These are phyloP conservation scores for Campoplex capitator DNA, from an alignment of 2,888 invertebrate species.

Conservation along the genomic window DNA sequence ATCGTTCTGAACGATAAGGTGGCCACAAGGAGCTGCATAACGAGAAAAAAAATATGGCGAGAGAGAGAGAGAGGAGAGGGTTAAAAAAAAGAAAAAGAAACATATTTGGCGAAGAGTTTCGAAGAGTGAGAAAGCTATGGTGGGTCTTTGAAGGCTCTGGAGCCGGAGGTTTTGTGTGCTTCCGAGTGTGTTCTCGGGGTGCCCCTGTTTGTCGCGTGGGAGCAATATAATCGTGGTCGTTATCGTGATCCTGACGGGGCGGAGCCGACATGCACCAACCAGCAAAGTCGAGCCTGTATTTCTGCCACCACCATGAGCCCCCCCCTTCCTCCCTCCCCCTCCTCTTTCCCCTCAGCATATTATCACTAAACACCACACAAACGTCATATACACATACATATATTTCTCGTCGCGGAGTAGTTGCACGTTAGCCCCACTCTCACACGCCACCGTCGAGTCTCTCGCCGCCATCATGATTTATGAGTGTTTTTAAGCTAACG, in stretches of 20 bases:
- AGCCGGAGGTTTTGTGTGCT: conserved; percentile 56
- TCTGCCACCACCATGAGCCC: conserved; percentile 77
- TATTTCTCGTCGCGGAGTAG: conserved; percentile 55
- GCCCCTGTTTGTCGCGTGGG: conserved; percentile 76
- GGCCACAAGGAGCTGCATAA: conserved; percentile 16
- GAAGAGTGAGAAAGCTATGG: conserved; percentile 10
- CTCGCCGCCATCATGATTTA: conserved; percentile 80
- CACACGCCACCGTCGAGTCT: conserved; percentile 70
- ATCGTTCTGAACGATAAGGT: conserved; percentile 44
- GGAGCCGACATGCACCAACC: conserved; percentile 81
- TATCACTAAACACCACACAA: conserved; percentile 78
- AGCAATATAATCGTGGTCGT: conserved; percentile 81
- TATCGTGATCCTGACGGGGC: conserved; percentile 80
- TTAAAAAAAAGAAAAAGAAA: conserved; percentile 33
- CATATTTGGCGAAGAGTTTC: conserved; percentile 35
- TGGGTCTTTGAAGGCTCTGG: conserved; percentile 43
- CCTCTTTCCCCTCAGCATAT: conserved; percentile 69
- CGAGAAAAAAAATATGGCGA: conserved; percentile 26
- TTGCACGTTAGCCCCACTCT: conserved; percentile 70
- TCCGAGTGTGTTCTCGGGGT: conserved; percentile 61
- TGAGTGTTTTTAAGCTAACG: conserved; percentile 72
- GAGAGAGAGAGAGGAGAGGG: neutral
- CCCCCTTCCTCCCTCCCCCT: neutral
- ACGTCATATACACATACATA: conserved; percentile 57
- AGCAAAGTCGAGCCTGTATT: conserved; percentile 77